Percentiles rank a stretch among this genome's conserved stretches.
Evolutionary conservation across 2,797 vertebrate species (phyloP).

Genomic region (Anguilla pacifica): DNA sequence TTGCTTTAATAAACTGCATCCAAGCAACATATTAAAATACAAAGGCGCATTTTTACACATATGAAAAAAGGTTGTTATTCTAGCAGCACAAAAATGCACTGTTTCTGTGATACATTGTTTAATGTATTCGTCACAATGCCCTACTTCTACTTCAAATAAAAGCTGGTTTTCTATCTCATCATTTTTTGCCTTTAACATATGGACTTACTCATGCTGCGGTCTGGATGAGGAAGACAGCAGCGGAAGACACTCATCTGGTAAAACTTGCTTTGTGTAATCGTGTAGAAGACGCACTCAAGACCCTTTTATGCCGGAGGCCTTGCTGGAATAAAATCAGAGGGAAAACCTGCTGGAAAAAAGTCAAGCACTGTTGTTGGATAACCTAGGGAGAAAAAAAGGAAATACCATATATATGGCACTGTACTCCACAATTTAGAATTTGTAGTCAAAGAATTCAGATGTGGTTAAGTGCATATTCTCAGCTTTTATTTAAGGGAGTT

Average conservation of each 20-base stretch:
- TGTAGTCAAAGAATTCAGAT: no score
- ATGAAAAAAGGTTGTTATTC: background rate
- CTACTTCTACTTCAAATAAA: conserved; percentile 47
- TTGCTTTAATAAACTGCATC: background rate
- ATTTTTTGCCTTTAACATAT: conserved; percentile 55
- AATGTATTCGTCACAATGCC: conserved; percentile 35
- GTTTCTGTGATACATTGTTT: conserved; percentile 48
- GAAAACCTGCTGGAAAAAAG: conserved; percentile 25
- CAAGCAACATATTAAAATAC: background rate
- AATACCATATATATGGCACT: background rate
- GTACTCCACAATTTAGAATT: no score
- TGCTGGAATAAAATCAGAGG: conserved; percentile 36
- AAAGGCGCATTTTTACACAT: background rate
- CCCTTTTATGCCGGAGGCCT: conserved; percentile 23
- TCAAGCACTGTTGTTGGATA: conserved; percentile 3
- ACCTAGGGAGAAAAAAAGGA: background rate
- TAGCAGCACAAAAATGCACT: background rate
- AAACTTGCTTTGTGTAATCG: conserved; percentile 33
- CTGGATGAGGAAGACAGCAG: conserved; percentile 38
- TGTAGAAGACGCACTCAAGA: conserved; percentile 28
- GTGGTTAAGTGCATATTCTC: no score
- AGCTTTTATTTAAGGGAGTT: no score
- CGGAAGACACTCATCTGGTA: conserved; percentile 50
- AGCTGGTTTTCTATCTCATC: conserved; percentile 54
- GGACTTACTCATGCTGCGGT: conserved; percentile 54